These are phyloP conservation scores for Alsophila aescularia DNA, from an alignment of 2,888 invertebrate genomes.

Conservation along the genomic window DNA sequence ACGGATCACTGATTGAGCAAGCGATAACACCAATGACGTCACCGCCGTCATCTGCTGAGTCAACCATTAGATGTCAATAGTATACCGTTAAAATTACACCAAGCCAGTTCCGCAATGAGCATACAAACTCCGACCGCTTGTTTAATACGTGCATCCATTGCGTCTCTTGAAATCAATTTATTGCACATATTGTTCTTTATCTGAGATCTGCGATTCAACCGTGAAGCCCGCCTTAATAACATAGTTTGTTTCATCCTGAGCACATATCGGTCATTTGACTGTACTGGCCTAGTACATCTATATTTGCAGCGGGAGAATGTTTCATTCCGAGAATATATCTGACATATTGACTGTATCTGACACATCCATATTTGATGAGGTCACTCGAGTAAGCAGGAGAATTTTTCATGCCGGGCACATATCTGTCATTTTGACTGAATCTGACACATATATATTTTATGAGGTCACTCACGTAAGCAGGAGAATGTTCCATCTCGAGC, in stretches of 20 bases:
- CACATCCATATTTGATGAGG: background rate
- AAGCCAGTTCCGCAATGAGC: conserved; percentile 54
- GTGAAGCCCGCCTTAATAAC: conserved; percentile 39
- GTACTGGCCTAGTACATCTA: too few species aligned
- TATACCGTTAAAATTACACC: conserved; percentile 47
- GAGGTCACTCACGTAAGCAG: too few species aligned
- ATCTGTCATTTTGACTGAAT: too few species aligned
- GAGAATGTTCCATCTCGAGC: too few species aligned
- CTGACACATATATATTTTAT: too few species aligned
- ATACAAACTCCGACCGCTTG: conserved; percentile 32
- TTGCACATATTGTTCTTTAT: conserved; percentile 45
- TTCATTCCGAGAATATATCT: too few species aligned
- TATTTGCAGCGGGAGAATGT: too few species aligned
- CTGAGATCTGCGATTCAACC: conserved; percentile 40
- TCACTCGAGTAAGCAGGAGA: too few species aligned
- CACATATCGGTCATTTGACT: too few species aligned
- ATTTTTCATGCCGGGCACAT: too few species aligned
- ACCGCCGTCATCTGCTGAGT: conserved; percentile 49
- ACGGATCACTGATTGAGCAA: conserved; percentile 40
- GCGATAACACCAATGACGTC: conserved; percentile 54
- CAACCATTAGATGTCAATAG: conserved; percentile 56
- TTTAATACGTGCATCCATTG: conserved; percentile 40
- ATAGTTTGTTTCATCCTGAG: conserved; percentile 33
- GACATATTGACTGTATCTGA: background rate
- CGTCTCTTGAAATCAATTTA: conserved; percentile 39